Percentiles rank a stretch among this genome's conserved stretches.
These are phyloP conservation scores for Dermatemys mawii DNA, from an alignment of 2,113 vertebrate species.

Conservation along the genomic window DNA sequence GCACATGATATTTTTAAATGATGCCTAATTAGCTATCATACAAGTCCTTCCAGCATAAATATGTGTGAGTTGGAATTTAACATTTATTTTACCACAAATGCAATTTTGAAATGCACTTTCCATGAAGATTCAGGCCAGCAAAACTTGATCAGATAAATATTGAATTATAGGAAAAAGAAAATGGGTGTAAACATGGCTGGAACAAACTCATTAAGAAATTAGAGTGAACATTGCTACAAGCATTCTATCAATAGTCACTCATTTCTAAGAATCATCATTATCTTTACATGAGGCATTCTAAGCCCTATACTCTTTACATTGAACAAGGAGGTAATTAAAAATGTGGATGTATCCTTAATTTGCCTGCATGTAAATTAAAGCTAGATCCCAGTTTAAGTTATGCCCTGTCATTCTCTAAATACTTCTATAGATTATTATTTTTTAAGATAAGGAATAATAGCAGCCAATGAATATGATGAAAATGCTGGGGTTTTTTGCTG, in stretches of 20 bases:
- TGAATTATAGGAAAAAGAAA: accelerated
- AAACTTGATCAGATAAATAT: neutral
- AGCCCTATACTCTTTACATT: neutral
- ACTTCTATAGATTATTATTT: slow-evolving; percentile 12
- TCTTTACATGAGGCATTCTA: slow-evolving; percentile 33
- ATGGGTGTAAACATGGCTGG: accelerated
- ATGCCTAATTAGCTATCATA: neutral
- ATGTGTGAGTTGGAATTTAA: neutral
- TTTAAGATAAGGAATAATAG: slow-evolving; percentile 33
- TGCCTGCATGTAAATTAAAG: slow-evolving; percentile 46
- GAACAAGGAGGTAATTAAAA: slow-evolving; percentile 34
- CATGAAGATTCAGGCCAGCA: neutral
- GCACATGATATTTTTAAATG: neutral
- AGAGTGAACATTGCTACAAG: neutral
- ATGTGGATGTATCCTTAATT: slow-evolving; percentile 33
- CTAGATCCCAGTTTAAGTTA: slow-evolving; percentile 36
- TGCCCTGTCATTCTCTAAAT: slow-evolving; percentile 21
- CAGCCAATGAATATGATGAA: neutral
- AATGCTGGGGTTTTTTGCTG: slow-evolving; percentile 32
- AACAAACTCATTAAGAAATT: slow-evolving; percentile 1
- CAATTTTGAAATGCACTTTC: neutral
- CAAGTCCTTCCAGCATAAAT: neutral
- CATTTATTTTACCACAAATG: neutral
- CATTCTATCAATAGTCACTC: neutral
- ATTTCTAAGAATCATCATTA: slow-evolving; percentile 42